Evolutionary conservation across 2,113 vertebrate species (phyloP), one percentile per base, ranked within the genome.

Genomic region (Sclerurus mexicanus): DNA sequence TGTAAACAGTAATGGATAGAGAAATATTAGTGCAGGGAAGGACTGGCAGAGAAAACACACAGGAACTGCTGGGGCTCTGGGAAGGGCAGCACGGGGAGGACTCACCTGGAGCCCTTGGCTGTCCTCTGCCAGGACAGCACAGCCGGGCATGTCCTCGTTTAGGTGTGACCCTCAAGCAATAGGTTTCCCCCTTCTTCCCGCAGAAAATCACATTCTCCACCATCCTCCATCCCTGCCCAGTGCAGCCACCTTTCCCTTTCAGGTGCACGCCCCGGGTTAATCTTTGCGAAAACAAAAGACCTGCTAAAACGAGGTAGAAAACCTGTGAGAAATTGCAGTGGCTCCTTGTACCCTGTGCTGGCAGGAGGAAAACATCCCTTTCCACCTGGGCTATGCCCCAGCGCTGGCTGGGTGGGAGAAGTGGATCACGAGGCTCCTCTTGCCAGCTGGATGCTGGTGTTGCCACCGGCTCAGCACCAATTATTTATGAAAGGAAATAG

Each of bases 401-500:
- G 37, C 15, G 2, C 2, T 52, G 76, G 47, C 92, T 84, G 72
- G 69, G 16, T 72, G 68, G 21, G 40, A 2, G 27, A 58, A 84
- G 75, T 2, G 59, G 7, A 90, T 92, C 77, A 63, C 30, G 1
- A 21, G 68, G 55, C 73, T 96, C 58, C 89, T 55, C 44, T 56
- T 93, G 76, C 92, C 94, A 90, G 91, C 93, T 92, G 94, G 95
- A 82, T 89, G 85, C 87, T 94, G 90, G 82, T 77, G 64, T n/a
- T 81, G 85, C 91, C 90, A 93, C 86, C 25, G 2, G 95, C 96
- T 92, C 80, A 33, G 86, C 93, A 96, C 91, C 96, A 94, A 96
- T 97, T 95, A 98, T 95, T 96, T 97, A 96, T 95, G 74, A 87
- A 96, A 96, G 97, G 96, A 98, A 97, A 94, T 91, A 68, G 79